Conservation (phyloP, 2,797 vertebrate species). For the Syngnathus acus region DNA sequence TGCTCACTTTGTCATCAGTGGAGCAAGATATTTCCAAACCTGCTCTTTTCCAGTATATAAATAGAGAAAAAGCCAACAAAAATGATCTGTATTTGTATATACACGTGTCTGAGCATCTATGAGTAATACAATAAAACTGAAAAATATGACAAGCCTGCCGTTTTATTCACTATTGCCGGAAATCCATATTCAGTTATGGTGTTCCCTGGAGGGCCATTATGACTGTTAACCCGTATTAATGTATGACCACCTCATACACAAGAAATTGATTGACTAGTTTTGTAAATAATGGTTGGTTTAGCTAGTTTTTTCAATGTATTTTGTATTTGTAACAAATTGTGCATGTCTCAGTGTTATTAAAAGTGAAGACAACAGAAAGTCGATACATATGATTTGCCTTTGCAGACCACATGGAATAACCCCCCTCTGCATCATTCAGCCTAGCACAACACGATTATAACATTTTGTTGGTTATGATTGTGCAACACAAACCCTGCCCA, state of each 20-base stretch:
- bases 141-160: constrained; percentile 32
- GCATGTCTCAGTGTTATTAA: too few species aligned
- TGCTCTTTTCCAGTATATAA: constrained; percentile 92
- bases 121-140: constrained; percentile 87
- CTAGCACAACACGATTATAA: neutral
- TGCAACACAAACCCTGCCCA: neutral
- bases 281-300: too few species aligned
- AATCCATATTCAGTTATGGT: neutral
- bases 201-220: too few species aligned
- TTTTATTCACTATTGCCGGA: neutral
- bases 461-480: neutral
- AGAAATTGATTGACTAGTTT: too few species aligned
- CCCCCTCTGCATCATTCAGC: neutral
- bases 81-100: constrained; percentile 98
- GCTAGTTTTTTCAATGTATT: too few species aligned
- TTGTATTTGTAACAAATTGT: too few species aligned
- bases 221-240: too few species aligned
- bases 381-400: too few species aligned
- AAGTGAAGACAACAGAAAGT: too few species aligned
- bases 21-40: constrained; percentile 81
- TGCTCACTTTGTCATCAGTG: constrained; percentile 71
- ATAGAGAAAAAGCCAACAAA: constrained; percentile 76
- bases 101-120: constrained; percentile 98
- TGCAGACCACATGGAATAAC: neutral
- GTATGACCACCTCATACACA: too few species aligned